Evolutionary conservation across 2,888 invertebrate species (phyloP), one percentile per base, ranked within the genome.

Genomic region (Trachelus iudaicus): DNA sequence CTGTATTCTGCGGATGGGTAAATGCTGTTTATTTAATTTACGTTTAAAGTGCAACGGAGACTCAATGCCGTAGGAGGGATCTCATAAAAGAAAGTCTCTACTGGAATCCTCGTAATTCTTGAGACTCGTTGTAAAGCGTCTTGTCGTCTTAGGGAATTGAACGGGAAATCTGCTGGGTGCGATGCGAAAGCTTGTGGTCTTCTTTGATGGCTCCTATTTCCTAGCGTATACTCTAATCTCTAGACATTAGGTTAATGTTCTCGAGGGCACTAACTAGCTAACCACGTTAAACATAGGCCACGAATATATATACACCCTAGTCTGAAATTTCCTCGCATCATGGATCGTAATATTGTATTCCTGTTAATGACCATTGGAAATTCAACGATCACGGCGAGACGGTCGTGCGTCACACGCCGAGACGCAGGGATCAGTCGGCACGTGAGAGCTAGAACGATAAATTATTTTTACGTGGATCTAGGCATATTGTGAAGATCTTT

Each of bases 191-290:
- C 15, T 56, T 56, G 23, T 2, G 56, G 23, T 56, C 9, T 23
- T 56, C 23, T 56, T 56, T 23, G 56, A 56, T 56, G 23, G 23
- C 56, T 56, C 56, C 56, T 56, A 23, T 23, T 23, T 23, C 56
- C 9, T 31, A 82, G 83, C 81, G 76, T 79, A 81, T 85, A 83
- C 80, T 73, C 79, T 82, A 83, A 85, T 86, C 81, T 80, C 81
- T 75, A 80, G 79, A 81, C 81, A 79, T 81, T 77, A 78, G 78
- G 80, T 83, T 81, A 84, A 86, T 82, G 81, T 79, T 80, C 76
- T 83, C 79, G 79, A 79, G 79, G 83, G 81, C 79, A 82, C 80
- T 80, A 84, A 80, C 80, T 79, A 84, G 81, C 80, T 78, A 80
- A 31, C 31, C 23, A 71, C 71, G 71, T 71, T 71, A 71, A 34